A percentile compares a stretch with the other conserved stretches of the same genome.
phyloP scores from a whole-genome alignment of 2,888 invertebrate species.

The Allophyes oxyacanthae region DNA sequence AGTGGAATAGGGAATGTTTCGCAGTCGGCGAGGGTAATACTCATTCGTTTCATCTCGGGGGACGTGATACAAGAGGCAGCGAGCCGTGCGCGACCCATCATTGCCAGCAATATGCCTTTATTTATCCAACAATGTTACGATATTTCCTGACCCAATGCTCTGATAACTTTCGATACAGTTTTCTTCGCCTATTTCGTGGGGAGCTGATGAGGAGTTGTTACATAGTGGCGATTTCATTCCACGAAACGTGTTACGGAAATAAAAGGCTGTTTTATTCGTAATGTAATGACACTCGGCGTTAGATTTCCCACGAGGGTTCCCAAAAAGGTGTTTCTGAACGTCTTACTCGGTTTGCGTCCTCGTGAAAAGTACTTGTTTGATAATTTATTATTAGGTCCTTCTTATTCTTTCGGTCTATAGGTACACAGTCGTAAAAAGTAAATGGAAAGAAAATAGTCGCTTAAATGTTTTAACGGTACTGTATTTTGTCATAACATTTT shows the following conservation, averaged over 20 bases:
- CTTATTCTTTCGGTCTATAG: slow-evolving; percentile 24
- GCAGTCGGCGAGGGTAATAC: slow-evolving; percentile 72
- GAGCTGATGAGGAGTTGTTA: slow-evolving; percentile 62
- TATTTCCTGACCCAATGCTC: slow-evolving; percentile 72
- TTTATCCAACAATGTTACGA: slow-evolving; percentile 77
- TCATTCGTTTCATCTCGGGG: slow-evolving; percentile 76
- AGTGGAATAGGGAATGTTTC: slow-evolving; percentile 63
- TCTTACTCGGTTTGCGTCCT: slow-evolving; percentile 42
- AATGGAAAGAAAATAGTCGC: slow-evolving; percentile 21
- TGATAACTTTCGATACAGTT: slow-evolving; percentile 72
- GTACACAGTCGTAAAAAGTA: slow-evolving; percentile 33
- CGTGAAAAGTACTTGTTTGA: slow-evolving; percentile 42
- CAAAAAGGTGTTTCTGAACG: slow-evolving; percentile 48
- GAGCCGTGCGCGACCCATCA: slow-evolving; percentile 69
- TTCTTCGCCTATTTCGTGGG: slow-evolving; percentile 61
- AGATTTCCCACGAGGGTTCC: slow-evolving; percentile 55
- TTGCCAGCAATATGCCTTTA: slow-evolving; percentile 77
- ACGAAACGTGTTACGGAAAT: slow-evolving; percentile 65
- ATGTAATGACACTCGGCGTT: slow-evolving; percentile 58
- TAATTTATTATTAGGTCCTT: slow-evolving; percentile 43
- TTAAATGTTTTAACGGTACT: slow-evolving; percentile 28
- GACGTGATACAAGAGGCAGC: slow-evolving; percentile 72
- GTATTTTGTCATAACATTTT: slow-evolving; percentile 50
- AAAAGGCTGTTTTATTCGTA: slow-evolving; percentile 60
- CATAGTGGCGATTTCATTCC: slow-evolving; percentile 62